Conservation (phyloP, 2,113 vertebrate genomes). For the Protobothrops mucrosquamatus region DNA sequence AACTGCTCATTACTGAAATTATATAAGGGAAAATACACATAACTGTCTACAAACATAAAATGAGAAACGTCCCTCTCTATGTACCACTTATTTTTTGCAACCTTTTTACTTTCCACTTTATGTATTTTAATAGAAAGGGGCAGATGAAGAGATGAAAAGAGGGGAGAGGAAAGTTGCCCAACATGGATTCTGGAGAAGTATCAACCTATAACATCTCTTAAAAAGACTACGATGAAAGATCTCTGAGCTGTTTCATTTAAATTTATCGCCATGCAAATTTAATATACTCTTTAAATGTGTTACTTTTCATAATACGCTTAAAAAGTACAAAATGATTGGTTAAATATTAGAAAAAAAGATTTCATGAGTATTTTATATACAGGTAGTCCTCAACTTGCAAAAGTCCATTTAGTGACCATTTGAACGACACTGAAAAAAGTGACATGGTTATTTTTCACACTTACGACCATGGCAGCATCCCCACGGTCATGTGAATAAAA, state of each 20-base stretch:
- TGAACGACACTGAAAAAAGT: neutral
- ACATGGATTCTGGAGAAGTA: neutral
- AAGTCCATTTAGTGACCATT: neutral
- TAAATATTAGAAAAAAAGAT: neutral
- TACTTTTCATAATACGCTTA: neutral
- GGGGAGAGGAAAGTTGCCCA: too few species aligned
- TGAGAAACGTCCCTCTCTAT: neutral
- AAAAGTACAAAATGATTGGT: neutral
- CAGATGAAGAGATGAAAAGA: too few species aligned
- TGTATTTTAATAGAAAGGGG: too few species aligned
- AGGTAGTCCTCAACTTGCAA: neutral
- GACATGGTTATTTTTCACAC: neutral
- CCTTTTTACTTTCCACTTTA: too few species aligned
- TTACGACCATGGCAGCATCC: neutral
- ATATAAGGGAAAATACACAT: fast-evolving
- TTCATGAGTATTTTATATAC: neutral
- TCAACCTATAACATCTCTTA: neutral
- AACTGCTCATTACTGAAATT: fast-evolving
- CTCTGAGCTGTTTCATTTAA: neutral
- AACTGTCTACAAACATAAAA: neutral
- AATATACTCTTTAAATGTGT: neutral
- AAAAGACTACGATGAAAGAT: neutral
- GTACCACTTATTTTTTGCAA: neutral
- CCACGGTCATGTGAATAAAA: neutral
- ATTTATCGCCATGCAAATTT: neutral